Conservation (phyloP, 2,113 vertebrate species). For the Cervus canadensis region DNA sequence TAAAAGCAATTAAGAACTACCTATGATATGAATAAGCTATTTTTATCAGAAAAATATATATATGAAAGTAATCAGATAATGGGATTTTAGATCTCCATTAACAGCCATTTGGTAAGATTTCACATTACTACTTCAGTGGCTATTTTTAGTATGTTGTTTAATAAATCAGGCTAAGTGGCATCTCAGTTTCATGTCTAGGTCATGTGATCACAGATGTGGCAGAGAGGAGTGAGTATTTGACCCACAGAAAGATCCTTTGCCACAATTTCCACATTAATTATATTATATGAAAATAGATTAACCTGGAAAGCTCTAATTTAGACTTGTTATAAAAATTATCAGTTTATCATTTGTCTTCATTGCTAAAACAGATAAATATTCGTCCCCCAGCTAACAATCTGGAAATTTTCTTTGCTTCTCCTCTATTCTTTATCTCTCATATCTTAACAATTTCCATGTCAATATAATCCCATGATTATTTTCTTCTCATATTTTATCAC, state of each 20-base stretch:
- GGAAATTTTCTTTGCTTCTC: neutral
- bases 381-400: neutral
- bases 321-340: neutral
- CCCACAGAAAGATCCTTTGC: neutral
- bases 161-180: constrained; percentile 36
- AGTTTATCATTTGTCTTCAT: neutral
- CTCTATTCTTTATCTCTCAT: neutral
- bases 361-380: neutral
- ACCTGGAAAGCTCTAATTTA: neutral
- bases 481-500: neutral
- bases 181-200: constrained; percentile 12
- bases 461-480: neutral
- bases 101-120: constrained; percentile 55
- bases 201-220: neutral
- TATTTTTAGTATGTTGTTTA: constrained; percentile 55
- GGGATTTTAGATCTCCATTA: constrained; percentile 35
- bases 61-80: constrained; percentile 39
- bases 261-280: neutral
- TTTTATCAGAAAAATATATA: constrained; percentile 19
- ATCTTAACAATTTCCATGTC: neutral
- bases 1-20: neutral
- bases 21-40: neutral
- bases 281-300: neutral
- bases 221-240: neutral
- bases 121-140: neutral